Evolutionary conservation across 1,140 invertebrate genomes (phyloP).

Genomic region (Drosophila elegans): DNA sequence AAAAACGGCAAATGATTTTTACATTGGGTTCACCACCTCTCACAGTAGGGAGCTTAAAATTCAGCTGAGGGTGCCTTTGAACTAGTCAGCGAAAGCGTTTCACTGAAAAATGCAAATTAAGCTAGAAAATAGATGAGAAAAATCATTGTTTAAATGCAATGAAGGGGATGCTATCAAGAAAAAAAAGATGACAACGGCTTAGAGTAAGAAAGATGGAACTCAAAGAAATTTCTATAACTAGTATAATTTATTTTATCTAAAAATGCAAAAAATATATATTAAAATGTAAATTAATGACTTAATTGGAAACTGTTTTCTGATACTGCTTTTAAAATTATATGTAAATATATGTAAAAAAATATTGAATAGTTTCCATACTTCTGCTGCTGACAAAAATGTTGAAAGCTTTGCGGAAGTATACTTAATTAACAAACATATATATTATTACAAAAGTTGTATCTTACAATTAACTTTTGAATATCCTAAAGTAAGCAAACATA

Average conservation of each 20-base stretch:
- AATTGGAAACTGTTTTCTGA: too few relatives aligned
- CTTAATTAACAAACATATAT: too few relatives aligned
- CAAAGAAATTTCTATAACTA: not conserved
- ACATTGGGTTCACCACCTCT: conserved; percentile 32
- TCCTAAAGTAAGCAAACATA: not conserved
- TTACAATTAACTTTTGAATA: too few relatives aligned
- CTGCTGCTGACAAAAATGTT: too few relatives aligned
- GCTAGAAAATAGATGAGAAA: conserved; percentile 18
- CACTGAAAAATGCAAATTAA: conserved; percentile 15
- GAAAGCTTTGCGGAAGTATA: too few relatives aligned
- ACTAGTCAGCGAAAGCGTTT: conserved; percentile 8
- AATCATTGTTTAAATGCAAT: conserved; percentile 22
- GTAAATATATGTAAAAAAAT: too few relatives aligned
- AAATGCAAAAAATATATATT: too few relatives aligned
- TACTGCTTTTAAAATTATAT: too few relatives aligned
- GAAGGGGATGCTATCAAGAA: not conserved
- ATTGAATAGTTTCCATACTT: too few relatives aligned
- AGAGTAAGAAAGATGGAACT: not conserved
- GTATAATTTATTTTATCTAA: too few relatives aligned
- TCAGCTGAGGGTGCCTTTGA: conserved; percentile 9
- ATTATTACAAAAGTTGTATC: too few relatives aligned
- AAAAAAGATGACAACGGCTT: not conserved
- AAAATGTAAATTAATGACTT: too few relatives aligned
- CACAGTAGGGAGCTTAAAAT: not conserved
- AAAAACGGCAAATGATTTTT: conserved; percentile 35